Conservation (phyloP, 2,113 vertebrate species). For the Pheucticus melanocephalus region DNA sequence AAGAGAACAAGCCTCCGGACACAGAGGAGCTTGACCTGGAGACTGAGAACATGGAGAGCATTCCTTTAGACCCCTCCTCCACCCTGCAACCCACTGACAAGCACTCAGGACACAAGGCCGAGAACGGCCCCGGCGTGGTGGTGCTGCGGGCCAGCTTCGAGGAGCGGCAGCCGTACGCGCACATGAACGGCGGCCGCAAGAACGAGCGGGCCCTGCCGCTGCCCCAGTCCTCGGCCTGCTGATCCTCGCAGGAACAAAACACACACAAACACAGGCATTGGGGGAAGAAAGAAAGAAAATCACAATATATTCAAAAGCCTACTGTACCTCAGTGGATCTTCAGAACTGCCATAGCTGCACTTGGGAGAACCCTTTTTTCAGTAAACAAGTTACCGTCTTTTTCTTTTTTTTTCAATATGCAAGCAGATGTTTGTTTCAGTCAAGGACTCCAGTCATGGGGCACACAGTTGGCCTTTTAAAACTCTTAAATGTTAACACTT, state of each 20-base stretch:
- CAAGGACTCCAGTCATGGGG: slow-evolving; percentile 71
- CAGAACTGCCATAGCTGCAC: slow-evolving; percentile 80
- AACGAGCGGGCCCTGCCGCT: slow-evolving; percentile 92
- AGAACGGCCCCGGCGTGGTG: slow-evolving; percentile 87
- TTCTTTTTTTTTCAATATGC: slow-evolving; percentile 73
- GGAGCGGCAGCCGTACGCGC: slow-evolving; percentile 92
- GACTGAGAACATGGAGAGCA: slow-evolving; percentile 95
- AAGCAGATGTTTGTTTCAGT: slow-evolving; percentile 77
- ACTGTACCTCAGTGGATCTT: slow-evolving; percentile 87
- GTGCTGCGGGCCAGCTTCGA: slow-evolving; percentile 89
- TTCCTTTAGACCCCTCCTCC: slow-evolving; percentile 91
- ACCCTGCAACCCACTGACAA: slow-evolving; percentile 87
- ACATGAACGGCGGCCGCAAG: slow-evolving; percentile 97
- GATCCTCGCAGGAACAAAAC: slow-evolving; percentile 69
- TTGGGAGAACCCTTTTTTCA: slow-evolving; percentile 75
- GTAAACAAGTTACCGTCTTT: slow-evolving; percentile 69
- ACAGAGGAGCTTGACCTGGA: slow-evolving; percentile 94
- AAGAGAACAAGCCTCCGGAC: slow-evolving; percentile 96
- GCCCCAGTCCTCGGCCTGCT: slow-evolving; percentile 98
- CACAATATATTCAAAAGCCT: slow-evolving; percentile 76
- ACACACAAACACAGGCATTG: neutral
- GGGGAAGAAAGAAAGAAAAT: slow-evolving; percentile 54
- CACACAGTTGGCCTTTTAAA: slow-evolving; percentile 76
- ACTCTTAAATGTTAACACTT: slow-evolving; percentile 73
- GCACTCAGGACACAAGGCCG: slow-evolving; percentile 86